A percentile compares a stretch with the other conserved stretches of the same genome.
Evolutionary conservation across 2,797 vertebrate species (phyloP).

Genomic region (Loriculus beryllinus): DNA sequence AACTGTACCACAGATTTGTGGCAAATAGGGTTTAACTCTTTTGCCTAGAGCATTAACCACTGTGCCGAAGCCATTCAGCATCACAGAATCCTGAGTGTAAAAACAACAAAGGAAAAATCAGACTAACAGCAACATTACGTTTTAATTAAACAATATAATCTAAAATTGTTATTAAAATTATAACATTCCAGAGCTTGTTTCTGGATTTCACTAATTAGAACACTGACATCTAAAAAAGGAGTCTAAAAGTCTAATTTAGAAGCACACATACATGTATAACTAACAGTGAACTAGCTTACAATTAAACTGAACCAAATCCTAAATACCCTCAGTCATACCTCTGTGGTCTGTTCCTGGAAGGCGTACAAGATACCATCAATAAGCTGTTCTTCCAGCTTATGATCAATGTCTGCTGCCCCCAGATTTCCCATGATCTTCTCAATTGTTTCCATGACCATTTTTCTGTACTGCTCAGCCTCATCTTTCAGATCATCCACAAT

Average conservation of each 20-base stretch:
- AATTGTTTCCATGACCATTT: slow-evolving; percentile 99
- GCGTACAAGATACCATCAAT: slow-evolving; percentile 98
- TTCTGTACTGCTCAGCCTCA: slow-evolving; percentile 98
- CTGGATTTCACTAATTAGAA: neutral
- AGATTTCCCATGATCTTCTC: slow-evolving; percentile 99
- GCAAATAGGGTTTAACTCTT: slow-evolving; percentile 96
- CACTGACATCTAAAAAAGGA: neutral
- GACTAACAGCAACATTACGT: neutral
- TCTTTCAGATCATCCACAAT: slow-evolving; percentile 99
- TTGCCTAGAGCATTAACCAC: slow-evolving; percentile 98
- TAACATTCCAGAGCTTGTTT: neutral
- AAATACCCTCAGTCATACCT: slow-evolving; percentile 74
- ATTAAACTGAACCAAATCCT: neutral
- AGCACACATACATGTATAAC: neutral
- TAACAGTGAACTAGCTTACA: neutral
- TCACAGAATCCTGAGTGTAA: slow-evolving; percentile 91
- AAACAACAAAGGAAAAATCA: neutral
- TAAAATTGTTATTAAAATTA: neutral
- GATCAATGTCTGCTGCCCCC: slow-evolving; percentile 97
- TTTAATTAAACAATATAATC: neutral
- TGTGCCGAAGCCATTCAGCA: slow-evolving; percentile 98
- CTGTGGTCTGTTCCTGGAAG: slow-evolving; percentile 98
- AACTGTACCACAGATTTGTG: slow-evolving; percentile 98
- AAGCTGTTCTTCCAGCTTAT: slow-evolving; percentile 97
- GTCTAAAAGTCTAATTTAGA: neutral